phyloP scores from a whole-genome alignment of 1,140 invertebrate species.

The Cryptotermes secundus region DNA sequence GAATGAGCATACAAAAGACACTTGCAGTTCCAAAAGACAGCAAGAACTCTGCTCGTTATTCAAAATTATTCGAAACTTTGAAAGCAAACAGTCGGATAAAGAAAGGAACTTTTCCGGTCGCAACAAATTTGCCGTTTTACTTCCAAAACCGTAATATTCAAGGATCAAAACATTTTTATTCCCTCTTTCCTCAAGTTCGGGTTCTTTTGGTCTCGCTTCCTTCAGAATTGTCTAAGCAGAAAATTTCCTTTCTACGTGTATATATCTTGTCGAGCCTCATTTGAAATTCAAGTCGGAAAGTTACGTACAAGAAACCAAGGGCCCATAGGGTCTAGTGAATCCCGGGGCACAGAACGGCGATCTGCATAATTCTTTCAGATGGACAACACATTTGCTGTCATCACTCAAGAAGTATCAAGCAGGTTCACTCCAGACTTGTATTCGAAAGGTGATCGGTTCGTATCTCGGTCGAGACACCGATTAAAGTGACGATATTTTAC shows the following conservation, averaged over 20 bases:
- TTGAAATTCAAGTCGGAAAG: background rate
- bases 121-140: background rate
- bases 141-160: background rate
- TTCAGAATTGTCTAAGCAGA: background rate
- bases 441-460: no score
- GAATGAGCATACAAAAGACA: no score
- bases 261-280: background rate
- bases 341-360: background rate
- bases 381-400: no score
- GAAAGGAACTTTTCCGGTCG: background rate
- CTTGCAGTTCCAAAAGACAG: no score
- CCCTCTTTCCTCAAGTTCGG: background rate
- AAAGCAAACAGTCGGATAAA: background rate
- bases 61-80: background rate
- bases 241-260: background rate
- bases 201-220: background rate
- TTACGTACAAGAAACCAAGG: background rate
- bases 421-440: no score
- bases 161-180: background rate
- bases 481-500: no score
- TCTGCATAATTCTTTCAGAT: background rate
- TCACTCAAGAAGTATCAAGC: no score
- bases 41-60: background rate
- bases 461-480: no score
- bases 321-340: background rate